These are phyloP conservation scores for Orthonyx spaldingii DNA, from an alignment of 2,113 vertebrate genomes.

Conservation along the genomic window DNA sequence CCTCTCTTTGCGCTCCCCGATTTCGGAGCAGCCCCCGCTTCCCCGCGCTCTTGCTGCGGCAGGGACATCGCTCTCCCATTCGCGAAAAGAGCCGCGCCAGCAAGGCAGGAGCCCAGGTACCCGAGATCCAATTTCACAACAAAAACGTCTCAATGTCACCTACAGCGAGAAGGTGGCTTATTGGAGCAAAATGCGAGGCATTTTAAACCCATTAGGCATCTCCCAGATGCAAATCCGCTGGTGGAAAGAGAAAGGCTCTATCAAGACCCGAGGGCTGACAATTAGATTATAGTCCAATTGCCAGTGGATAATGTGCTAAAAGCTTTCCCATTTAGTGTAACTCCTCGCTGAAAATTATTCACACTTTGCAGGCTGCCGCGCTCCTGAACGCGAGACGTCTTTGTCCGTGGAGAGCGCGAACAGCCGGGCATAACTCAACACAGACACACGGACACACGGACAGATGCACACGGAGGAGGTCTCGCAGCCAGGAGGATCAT, in stretches of 20 bases:
- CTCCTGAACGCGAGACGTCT: neutral
- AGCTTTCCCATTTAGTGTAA: slow-evolving; percentile 87
- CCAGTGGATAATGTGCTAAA: slow-evolving; percentile 94
- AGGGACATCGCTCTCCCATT: neutral
- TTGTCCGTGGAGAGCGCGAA: neutral
- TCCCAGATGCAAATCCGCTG: slow-evolving; percentile 84
- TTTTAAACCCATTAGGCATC: slow-evolving; percentile 83
- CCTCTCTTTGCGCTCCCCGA: too few species aligned
- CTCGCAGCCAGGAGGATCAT: neutral
- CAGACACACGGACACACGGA: neutral
- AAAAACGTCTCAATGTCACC: slow-evolving; percentile 81
- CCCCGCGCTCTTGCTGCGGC: neutral
- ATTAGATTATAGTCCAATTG: slow-evolving; percentile 89
- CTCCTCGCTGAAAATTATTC: slow-evolving; percentile 87
- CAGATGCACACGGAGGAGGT: neutral
- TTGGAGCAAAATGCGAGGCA: slow-evolving; percentile 57
- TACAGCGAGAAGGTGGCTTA: slow-evolving; percentile 55
- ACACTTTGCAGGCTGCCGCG: slow-evolving; percentile 78
- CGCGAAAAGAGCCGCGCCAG: neutral
- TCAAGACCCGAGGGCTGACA: slow-evolving; percentile 80
- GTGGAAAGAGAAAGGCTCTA: slow-evolving; percentile 75
- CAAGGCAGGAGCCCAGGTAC: neutral
- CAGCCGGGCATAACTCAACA: neutral
- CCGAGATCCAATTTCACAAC: slow-evolving; percentile 29
- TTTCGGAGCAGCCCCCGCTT: neutral